Evolutionary conservation across 1,140 invertebrate species (phyloP), one percentile per base, ranked within the genome.

Genomic region (Nasonia vitripennis): DNA sequence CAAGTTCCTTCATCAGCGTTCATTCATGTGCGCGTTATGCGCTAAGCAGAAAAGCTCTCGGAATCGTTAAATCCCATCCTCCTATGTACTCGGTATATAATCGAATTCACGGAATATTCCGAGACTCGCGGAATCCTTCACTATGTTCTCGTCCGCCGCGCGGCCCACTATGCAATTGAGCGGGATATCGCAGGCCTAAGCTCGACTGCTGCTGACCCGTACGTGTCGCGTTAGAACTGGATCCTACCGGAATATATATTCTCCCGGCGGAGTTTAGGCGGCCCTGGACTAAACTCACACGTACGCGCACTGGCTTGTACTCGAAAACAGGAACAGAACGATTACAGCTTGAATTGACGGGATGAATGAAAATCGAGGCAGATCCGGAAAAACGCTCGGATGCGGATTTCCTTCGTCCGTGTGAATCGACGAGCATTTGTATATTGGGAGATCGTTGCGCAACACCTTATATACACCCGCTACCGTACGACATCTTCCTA

Each of bases 281-380:
- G 34, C 78, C 78, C 78, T 79, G 78, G 34, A 79, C 31, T 27
- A 20, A 6, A 51, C 12, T 17, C 77, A 82, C 86, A 86, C 74
- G 79, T 86, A 81, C 88, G 88, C 1, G 27, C 27, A 90, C 87
- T 89, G 89, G 87, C 90, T 89, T 86, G 5, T 62, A n/a, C 87
- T 86, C 83, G 87, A 89, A 91, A 92, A 91, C 91, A 92, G 91
- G 91, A 93, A 91, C 89, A 89, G 86, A 88, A 81, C 89, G 89
- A 92, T 93, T 91, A 92, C 89, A 87, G 88, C 86, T 1, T 20
- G 14, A 11, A 17, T 12, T 10, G 27, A 82, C 31, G 31, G n/a
- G 67, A 71, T 71, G 79, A 70, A 79, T 23, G 45, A 79, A 81
- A 31, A 70, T 45, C 67, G 3, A 27, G 41, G 12, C 67, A 41